Evolutionary conservation across 2,113 vertebrate genomes (phyloP).

Genomic region (Nerophis lumbriciformis): DNA sequence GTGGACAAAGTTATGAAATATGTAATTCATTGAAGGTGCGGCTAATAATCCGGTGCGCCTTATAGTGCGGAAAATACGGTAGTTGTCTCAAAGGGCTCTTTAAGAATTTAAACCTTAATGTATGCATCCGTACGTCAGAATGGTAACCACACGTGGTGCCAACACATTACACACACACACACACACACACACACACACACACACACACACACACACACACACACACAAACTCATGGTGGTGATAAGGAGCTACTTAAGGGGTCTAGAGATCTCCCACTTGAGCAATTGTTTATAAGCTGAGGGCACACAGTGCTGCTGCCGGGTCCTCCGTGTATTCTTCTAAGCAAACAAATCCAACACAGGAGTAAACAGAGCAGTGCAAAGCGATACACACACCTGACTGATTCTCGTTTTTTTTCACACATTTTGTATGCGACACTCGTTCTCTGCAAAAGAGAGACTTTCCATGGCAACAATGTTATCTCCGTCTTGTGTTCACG

Average conservation of each 20-base stretch:
- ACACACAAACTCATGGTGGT: constrained; percentile 27
- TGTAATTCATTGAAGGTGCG: too few relatives aligned
- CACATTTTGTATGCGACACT: neutral
- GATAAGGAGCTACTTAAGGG: constrained; percentile 56
- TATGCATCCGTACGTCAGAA: constrained; percentile 26
- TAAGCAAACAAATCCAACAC: constrained; percentile 18
- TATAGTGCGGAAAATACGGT: too few relatives aligned
- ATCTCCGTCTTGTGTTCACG: constrained; percentile 21
- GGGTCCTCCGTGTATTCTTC: constrained; percentile 23
- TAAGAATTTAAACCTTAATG: constrained; percentile 32
- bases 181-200: constrained; percentile 4
- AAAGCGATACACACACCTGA: constrained; percentile 17
- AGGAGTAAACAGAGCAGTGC: constrained; percentile 17
- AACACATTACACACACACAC: neutral
- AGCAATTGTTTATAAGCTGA: constrained; percentile 48
- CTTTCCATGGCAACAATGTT: constrained; percentile 24
- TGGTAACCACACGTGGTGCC: constrained; percentile 10
- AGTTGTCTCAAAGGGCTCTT: constrained; percentile 39
- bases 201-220: constrained; percentile 3
- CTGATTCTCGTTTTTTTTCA: constrained; percentile 4
- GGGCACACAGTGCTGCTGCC: constrained; percentile 23
- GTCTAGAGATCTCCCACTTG: constrained; percentile 46
- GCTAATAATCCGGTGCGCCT: too few relatives aligned
- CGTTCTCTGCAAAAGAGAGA: constrained; percentile 10
- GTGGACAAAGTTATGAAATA: too few relatives aligned